Conservation (phyloP, 2,113 vertebrate species). For the Elachura formosa region DNA sequence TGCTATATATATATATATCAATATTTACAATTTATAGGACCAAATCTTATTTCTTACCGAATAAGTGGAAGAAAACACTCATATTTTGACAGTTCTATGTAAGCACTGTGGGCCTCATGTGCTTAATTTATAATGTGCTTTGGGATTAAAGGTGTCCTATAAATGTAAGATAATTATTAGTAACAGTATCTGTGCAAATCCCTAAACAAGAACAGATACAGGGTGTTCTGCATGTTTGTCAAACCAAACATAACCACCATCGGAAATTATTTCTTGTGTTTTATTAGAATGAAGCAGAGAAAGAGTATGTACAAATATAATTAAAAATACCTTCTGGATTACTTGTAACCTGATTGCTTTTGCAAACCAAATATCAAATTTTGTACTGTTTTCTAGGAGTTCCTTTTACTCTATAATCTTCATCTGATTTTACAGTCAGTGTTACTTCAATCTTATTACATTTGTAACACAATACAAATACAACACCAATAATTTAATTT, state of each 20-base stretch:
- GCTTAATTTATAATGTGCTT: conserved; percentile 6
- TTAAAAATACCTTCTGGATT: neutral
- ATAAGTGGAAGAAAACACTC: neutral
- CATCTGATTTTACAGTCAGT: conserved; percentile 18
- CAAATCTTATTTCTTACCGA: neutral
- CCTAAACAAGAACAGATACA: neutral
- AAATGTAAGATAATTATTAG: conserved; percentile 15
- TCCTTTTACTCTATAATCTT: neutral
- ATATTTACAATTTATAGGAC: neutral
- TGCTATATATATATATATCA: neutral
- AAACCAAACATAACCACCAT: neutral
- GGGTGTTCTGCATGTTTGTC: neutral
- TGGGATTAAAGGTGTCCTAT: conserved; percentile 22
- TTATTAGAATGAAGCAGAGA: neutral
- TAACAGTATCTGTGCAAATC: neutral
- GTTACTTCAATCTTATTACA: conserved; percentile 51
- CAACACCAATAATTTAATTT: conserved; percentile 71
- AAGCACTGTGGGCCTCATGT: neutral
- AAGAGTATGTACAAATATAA: neutral
- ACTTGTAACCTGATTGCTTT: neutral
- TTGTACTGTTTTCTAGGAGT: neutral
- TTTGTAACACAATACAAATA: conserved; percentile 66
- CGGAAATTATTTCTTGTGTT: neutral
- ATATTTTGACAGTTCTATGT: neutral
- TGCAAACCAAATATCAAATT: conserved; percentile 2